phyloP scores from a whole-genome alignment of 2,888 invertebrate genomes.

The Hemaris fuciformis region DNA sequence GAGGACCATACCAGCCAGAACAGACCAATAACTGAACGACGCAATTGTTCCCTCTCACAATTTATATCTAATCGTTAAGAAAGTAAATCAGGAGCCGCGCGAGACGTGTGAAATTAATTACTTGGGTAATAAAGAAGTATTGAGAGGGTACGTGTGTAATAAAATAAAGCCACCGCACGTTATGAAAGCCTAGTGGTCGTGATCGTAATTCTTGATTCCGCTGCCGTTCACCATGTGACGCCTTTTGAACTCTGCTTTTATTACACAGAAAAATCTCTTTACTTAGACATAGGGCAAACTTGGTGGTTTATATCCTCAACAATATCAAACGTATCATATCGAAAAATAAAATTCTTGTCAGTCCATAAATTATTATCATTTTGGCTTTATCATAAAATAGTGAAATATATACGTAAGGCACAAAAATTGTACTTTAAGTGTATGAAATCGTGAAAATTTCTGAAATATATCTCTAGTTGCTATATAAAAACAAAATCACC shows the following conservation, averaged over 20 bases:
- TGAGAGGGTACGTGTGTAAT: constrained; percentile 38
- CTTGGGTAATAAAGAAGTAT: constrained; percentile 42
- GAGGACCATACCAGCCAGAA: constrained; percentile 35
- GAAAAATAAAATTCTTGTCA: too few relatives aligned
- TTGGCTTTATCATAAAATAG: too few relatives aligned
- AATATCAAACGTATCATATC: too few relatives aligned
- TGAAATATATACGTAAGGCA: too few relatives aligned
- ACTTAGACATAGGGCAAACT: not conserved
- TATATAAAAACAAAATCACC: not conserved
- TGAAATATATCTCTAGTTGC: too few relatives aligned
- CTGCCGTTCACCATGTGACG: constrained; percentile 15
- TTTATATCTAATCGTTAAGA: constrained; percentile 39
- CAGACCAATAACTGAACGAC: constrained; percentile 32
- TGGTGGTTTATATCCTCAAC: too few relatives aligned
- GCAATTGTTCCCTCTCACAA: constrained; percentile 32
- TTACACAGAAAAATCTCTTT: not conserved
- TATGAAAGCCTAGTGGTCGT: constrained; percentile 32
- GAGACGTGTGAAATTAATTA: constrained; percentile 55
- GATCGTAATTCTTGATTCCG: constrained; percentile 34
- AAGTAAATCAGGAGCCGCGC: constrained; percentile 40
- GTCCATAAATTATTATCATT: too few relatives aligned
- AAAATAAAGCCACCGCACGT: constrained; percentile 44
- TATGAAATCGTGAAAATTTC: too few relatives aligned
- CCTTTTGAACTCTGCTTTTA: not conserved
- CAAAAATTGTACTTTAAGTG: too few relatives aligned